Evolutionary conservation across 53 echinoderm and acorn worm genomes (phyloP), one percentile per base, ranked within the genome.

Genomic region (Holothuria leucospilota): DNA sequence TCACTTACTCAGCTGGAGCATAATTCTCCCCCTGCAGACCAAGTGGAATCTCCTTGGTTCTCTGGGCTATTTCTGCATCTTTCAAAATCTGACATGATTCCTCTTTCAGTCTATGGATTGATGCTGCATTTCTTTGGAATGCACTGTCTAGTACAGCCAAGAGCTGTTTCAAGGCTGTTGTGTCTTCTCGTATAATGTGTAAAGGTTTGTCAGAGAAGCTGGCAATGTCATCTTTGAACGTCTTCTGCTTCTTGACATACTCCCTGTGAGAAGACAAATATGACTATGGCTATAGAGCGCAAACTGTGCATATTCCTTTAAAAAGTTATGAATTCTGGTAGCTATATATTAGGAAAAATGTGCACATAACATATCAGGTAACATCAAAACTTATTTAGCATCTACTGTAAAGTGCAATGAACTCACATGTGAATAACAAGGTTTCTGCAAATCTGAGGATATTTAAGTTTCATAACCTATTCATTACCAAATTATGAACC

Each of bases 201-300:
- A 95, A 83, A 34, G 99, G 95, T 82, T 99, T 99, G 85, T 90
- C 90, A 13, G 99, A 99, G 90, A 94, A 99, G 61, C 95, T 90
- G 1, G 89, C 56, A 66, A 95, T 95, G 72, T 99, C 99, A 52
- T 99, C 99, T 11, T 95, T 90, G 29, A 90, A 86, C 49, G 77
- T 89, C 63, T 95, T 99, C 67, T 99, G 99, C 82, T 94, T 95
- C 79, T 94, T 94, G 7, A 99, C 95, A 71, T 99, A 95, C 21
- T 90, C 85, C 73, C 99, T 99, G 84, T 25, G 59, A 28, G 25
- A 29, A 39, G 21, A 40, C 60, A 15, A 28, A 6, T 20, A 56
- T 1, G 18, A 56, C 56, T 20, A 30, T 8, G 26, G 38, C 18
- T 56, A 15, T 16, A 18, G 18, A 49, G 49, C 49, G 0, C 10